phyloP scores from a whole-genome alignment of 2,797 vertebrate genomes.

The Sciurus vulgaris region DNA sequence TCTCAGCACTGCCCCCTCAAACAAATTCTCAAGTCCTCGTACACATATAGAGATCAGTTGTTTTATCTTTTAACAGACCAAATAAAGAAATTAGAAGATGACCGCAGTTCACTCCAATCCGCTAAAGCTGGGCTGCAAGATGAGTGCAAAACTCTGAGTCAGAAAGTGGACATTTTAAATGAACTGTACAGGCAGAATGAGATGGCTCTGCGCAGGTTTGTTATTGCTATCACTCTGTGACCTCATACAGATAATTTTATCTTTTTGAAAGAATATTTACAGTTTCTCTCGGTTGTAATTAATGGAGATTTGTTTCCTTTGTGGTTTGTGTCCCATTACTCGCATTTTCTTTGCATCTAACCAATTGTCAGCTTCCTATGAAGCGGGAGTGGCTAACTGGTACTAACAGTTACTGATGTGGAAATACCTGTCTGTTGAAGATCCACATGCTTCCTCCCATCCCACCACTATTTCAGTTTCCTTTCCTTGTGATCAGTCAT shows the following conservation, averaged over 20 bases:
- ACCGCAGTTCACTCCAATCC: conserved; percentile 89
- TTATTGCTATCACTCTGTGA: too few species aligned
- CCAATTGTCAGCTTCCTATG: too few species aligned
- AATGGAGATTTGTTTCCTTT: background rate
- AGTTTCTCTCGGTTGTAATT: background rate
- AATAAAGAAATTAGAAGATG: conserved; percentile 93
- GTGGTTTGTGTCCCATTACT: background rate
- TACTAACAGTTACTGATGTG: too few species aligned
- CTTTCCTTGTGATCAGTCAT: background rate
- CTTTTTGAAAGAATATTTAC: background rate
- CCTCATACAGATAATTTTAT: fast-evolving
- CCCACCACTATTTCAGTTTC: background rate
- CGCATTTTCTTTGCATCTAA: background rate
- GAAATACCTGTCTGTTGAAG: too few species aligned
- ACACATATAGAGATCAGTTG: background rate
- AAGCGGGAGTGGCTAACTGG: too few species aligned
- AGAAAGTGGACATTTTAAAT: conserved; percentile 97
- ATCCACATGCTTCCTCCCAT: fast-evolving
- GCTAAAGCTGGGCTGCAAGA: conserved; percentile 93
- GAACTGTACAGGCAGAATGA: conserved; percentile 99
- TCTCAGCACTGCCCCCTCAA: background rate
- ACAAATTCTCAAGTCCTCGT: background rate
- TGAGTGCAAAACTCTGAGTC: conserved; percentile 93
- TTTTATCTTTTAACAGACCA: conserved; percentile 89
- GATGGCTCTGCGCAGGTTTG: conserved; percentile 94